Evolutionary conservation across 2,113 vertebrate species (phyloP).

Genomic region (Brachionichthys hirsutus): DNA sequence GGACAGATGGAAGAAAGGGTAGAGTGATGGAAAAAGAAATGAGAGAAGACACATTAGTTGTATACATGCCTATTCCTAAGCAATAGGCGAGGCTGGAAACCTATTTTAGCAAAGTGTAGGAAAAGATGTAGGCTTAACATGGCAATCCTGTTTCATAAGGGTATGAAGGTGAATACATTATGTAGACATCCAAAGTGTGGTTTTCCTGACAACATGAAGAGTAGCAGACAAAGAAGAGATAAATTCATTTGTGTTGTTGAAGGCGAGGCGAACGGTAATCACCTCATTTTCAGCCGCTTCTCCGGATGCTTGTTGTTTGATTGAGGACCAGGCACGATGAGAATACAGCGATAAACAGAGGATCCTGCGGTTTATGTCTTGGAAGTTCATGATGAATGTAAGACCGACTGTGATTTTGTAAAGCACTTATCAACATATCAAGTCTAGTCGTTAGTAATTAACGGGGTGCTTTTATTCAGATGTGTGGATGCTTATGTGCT

Average conservation of each 20-base stretch:
- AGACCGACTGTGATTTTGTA: constrained; percentile 16
- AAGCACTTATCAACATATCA: constrained; percentile 14
- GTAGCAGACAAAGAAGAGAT: neutral
- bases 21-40: neutral
- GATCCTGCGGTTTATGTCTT: constrained; percentile 25
- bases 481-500: neutral
- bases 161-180: no score
- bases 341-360: constrained; percentile 19
- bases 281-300: no score
- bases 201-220: neutral
- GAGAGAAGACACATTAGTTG: constrained; percentile 27
- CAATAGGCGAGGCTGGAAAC: constrained; percentile 62
- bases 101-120: neutral
- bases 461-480: constrained; percentile 3
- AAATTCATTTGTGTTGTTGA: no score
- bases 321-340: no score
- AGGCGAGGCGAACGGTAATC: no score
- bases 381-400: constrained; percentile 24
- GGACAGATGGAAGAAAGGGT: neutral
- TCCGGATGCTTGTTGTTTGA: no score
- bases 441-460: constrained; percentile 14
- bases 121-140: constrained; percentile 1
- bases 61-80: constrained; percentile 24
- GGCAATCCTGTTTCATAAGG: constrained; percentile 16
- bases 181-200: neutral